Base-by-base conservation (phyloP, 2,888 invertebrate genomes). In the Ephialtes manifestator region DNA sequence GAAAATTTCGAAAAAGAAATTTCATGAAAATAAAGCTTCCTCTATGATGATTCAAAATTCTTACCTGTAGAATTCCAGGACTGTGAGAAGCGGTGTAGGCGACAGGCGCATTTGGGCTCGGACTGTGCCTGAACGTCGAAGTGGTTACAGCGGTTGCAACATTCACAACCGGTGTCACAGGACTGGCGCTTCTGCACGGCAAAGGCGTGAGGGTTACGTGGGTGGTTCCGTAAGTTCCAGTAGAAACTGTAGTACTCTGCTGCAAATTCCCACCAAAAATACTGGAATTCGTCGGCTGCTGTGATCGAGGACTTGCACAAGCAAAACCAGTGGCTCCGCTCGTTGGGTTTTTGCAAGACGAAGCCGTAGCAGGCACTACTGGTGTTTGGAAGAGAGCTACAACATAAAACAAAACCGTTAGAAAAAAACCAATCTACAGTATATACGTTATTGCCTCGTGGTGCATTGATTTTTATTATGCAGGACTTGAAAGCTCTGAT, bases 381-480 rank as follows among this genome's bases (percentile, higher is more conserved):
- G 95, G 95, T 8, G 94, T 96, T 95, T 98, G 97, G 94, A 98
- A 98, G 87, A 97, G 95, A 1, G 96, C 96, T 86, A 92, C 15
- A 46, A 78, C 15, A 79, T 43, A 28, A 79, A 71, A 51, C 28
- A 24, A 48, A 77, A 31, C 8, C 8, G 70, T 24, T 7, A 15
- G 43, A 28, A 31, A 63, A 28, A 63, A 43, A 65, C 39, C 11
- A 4, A 20, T 11, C 2, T 65, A 20, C 28, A 2, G 15, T 60
- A 15, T 10, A 15, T 8, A 28, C 24, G n/a, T 65, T 43, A 43
- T 65, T 65, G 65, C 4, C 28, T 48, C 15, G n/a, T 48, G 13
- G 24, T 24, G 13, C 31, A 53, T 79, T 70, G n/a, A 46, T 35
- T 70, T 43, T 43, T 18, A 58, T 46, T 53, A 51, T 39, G 13